Evolutionary conservation across 2,888 invertebrate species (phyloP), one percentile per base, ranked within the genome.

Genomic region (Drosophila maculinotata): DNA sequence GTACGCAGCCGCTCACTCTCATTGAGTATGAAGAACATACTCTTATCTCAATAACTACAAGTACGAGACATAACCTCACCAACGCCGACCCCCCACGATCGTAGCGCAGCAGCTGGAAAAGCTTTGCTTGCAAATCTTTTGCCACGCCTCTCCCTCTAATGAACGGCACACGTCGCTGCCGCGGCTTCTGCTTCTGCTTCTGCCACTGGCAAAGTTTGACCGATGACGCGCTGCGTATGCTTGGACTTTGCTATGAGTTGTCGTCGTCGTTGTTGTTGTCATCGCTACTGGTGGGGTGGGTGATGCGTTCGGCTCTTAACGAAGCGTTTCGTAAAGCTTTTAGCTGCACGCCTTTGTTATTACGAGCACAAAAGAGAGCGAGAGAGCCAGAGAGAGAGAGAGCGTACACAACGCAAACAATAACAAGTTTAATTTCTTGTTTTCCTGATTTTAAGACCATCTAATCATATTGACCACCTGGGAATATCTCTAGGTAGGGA

Each of bases 201-300:
- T 33, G 15, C 3, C 17, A 6, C 12, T 64, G 64, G 51, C 65
- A 65, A 59, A 75, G 76, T 59, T 70, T 75, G 35, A 25, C 53
- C 48, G 65, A 62, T 77, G 77, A 77, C 77, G 77, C 72, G 79
- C 12, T 52, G 15, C 33, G 14, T 66, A 60, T 58, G 64, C 65
- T 76, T 77, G 76, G 76, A 79, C 79, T 77, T 76, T 77, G 76
- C n/a, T n/a, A n/a, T n/a, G 45, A 12, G 56, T 20, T 31, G 26
- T 45, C 12, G 12, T n/a, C n/a, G 6, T 25, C 45, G 41, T 62
- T 38, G 20, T 33, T 59, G 39, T 35, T 42, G 8, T 39, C 26
- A 1, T 57, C 52, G 8, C 36, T 26, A 45, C 49, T 68, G 63
- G 63, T 69, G 75, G 51, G 63, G 63, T 69, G 75, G 51, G 25